Base-by-base conservation (phyloP, 2,888 invertebrate genomes). In the Drosophila aldrichi region DNA sequence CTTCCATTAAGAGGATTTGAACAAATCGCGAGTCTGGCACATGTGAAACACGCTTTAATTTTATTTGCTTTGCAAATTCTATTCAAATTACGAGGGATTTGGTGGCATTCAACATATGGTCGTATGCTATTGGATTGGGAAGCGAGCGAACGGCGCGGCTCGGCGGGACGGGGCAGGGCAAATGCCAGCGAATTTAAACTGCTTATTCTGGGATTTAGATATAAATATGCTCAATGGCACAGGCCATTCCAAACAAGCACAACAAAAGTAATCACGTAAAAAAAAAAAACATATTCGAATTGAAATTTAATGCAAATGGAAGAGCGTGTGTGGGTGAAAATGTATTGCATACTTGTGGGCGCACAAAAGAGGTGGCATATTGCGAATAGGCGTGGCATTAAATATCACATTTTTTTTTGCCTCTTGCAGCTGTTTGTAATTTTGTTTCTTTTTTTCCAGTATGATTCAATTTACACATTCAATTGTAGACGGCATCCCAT, bases 241-340 rank as follows among this genome's bases (percentile, higher is more conserved):
- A 61, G 79, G 58, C 79, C 66, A 44, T 67, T 49, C 54, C 44
- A 52, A 67, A 25, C 59, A 48, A 52, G 54, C 56, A 54, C 56
- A 73, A 70, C 64, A 60, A 68, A 78, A 72, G 73, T 74, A 81
- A 84, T 76, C 70, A 70, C 75, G 58, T 63, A 48, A 62, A 83
- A 67, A 22, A 22, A 22, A 6, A 25, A 25, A 25, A 60, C 70
- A 79, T 75, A 66, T 79, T 74, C 66, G 70, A 90, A 86, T 90
- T 88, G 87, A 88, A 90, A 80, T 86, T 90, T 86, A 88, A 90
- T 86, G 90, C 81, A 88, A 88, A 90, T 89, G 57, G 64, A 52
- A 71, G 59, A 69, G 67, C 44, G 20, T 8, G 14, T 14, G 43
- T 10, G 56, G 12, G 22, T n/a, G 18, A 14, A 54, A 61, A 75